These are phyloP conservation scores for Geopemphigus sp. DNA, from an alignment of 1,140 invertebrate species.

Conservation along the genomic window DNA sequence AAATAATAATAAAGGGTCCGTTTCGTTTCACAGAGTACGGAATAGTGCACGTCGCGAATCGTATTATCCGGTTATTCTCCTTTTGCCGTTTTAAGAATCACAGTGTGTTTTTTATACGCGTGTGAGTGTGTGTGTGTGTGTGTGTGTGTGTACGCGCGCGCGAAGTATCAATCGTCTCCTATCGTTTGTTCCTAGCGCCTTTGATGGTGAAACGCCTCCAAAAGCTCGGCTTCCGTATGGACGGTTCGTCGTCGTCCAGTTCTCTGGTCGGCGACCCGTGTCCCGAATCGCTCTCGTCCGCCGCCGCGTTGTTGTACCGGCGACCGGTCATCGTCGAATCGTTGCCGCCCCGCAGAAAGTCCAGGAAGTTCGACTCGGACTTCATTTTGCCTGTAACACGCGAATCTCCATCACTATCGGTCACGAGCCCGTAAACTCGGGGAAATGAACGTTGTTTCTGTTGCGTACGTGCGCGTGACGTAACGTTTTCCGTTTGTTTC, in stretches of 20 bases:
- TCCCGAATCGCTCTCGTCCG: conserved; percentile 60
- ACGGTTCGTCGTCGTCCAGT: conserved; percentile 57
- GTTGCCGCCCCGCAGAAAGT: conserved; percentile 64
- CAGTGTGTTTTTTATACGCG: conserved; percentile 1
- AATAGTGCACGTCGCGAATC: too few species aligned
- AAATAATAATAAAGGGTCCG: not conserved
- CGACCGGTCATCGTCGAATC: conserved; percentile 49
- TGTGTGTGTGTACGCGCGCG: too few species aligned
- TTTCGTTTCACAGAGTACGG: too few species aligned
- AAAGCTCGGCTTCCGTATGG: conserved; percentile 66
- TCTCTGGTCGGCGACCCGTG: conserved; percentile 60
- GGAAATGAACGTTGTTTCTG: too few species aligned
- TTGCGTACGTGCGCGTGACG: too few species aligned
- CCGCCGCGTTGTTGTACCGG: conserved; percentile 28
- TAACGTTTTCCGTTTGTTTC: too few species aligned
- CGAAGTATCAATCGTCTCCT: conserved; percentile 53
- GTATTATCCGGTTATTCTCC: too few species aligned
- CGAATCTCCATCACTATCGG: too few species aligned
- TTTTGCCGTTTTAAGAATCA: conserved; percentile 13
- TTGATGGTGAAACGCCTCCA: conserved; percentile 72
- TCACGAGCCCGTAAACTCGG: too few species aligned
- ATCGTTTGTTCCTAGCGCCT: conserved; percentile 66
- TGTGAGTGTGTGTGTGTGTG: too few species aligned
- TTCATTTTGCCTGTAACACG: conserved; percentile 51
- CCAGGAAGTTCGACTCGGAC: conserved; percentile 67